phyloP scores from a whole-genome alignment of 2,797 vertebrate genomes.

The Cossypha polioptera region DNA sequence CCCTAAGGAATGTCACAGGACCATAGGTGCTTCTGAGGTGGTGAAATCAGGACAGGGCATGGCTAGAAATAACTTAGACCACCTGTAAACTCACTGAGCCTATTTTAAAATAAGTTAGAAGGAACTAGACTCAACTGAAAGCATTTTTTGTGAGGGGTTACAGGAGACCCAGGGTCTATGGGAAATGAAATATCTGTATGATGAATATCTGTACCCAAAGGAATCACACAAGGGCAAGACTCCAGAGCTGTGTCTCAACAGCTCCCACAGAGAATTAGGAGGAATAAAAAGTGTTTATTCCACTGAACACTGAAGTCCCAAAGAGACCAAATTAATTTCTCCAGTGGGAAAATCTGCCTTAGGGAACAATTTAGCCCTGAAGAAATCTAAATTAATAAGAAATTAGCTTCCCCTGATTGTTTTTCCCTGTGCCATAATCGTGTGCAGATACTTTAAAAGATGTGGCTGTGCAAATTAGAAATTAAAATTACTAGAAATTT shows the following conservation, averaged over 20 bases:
- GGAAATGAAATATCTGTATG: not conserved
- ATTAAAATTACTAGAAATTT: not conserved
- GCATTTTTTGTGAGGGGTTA: not conserved
- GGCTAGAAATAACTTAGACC: not conserved
- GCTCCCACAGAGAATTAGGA: not conserved
- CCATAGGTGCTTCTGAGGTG: not conserved
- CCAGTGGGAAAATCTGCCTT: not conserved
- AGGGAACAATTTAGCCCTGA: conserved; percentile 9
- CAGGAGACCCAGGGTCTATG: not conserved
- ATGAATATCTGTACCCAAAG: not conserved
- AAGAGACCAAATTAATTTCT: not conserved
- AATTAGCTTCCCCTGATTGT: not conserved
- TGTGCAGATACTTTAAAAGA: not conserved
- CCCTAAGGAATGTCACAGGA: not conserved
- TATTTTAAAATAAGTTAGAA: not conserved
- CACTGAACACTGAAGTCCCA: not conserved
- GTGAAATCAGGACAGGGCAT: not conserved
- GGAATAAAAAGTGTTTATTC: conserved; percentile 2
- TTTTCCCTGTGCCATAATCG: not conserved
- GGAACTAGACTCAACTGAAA: not conserved
- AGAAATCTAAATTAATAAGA: not conserved
- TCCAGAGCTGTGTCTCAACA: not conserved
- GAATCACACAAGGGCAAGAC: not conserved
- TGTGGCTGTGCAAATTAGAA: not conserved
- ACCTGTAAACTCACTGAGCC: not conserved